These are phyloP conservation scores for Paracentrotus lividus DNA, from an alignment of 53 echinoderm and acorn worm genomes.

Conservation along the genomic window DNA sequence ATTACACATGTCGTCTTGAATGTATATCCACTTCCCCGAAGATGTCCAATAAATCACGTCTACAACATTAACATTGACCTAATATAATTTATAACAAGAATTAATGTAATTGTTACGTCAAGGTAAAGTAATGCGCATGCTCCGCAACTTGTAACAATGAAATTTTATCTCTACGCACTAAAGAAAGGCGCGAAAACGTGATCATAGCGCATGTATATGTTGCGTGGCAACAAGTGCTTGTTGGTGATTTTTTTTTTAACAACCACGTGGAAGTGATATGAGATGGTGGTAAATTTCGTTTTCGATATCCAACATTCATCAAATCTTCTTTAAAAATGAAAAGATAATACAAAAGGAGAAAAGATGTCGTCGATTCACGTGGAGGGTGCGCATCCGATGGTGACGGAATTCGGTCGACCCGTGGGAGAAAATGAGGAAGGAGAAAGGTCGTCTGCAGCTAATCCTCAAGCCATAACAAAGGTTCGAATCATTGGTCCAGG, in stretches of 20 bases:
- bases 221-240: background rate
- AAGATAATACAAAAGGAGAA: background rate
- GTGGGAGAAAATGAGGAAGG: constrained; percentile 29
- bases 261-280: background rate
- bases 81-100: no score
- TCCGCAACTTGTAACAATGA: no score
- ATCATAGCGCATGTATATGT: background rate
- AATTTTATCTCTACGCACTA: no score
- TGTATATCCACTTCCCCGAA: no score
- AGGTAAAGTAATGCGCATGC: no score
- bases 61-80: no score
- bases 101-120: no score
- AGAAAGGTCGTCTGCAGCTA: background rate
- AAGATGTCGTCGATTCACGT: constrained; percentile 46
- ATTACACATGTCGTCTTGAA: no score
- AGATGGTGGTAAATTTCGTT: background rate
- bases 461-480: constrained; percentile 21
- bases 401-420: constrained; percentile 33
- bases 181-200: background rate
- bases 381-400: constrained; percentile 4
- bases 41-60: no score
- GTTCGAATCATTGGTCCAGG: constrained; percentile 58
- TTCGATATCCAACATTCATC: background rate
- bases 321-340: background rate
- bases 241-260: background rate